phyloP scores from a whole-genome alignment of 2,113 vertebrate species.

The Sylvietta virens region DNA sequence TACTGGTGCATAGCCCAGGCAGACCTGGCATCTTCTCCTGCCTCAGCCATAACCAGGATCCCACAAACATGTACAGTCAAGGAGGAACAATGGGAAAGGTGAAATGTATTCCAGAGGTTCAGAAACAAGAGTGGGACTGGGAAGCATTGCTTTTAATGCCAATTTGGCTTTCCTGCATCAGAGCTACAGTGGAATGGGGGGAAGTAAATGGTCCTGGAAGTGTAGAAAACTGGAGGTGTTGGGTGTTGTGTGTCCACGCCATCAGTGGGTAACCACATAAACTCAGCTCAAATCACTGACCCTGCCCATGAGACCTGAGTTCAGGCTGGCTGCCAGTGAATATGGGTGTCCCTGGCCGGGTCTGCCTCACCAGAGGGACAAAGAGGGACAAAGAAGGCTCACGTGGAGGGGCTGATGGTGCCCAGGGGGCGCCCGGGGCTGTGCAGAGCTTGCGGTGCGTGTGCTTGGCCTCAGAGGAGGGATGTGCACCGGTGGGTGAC shows the following conservation, averaged over 20 bases:
- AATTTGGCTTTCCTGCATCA: not conserved
- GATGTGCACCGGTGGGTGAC: not conserved
- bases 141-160: not conserved
- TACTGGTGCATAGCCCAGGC: not conserved
- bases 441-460: accelerated
- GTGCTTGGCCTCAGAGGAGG: not conserved
- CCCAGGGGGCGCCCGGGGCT: not conserved
- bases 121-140: not conserved
- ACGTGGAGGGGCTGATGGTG: not conserved
- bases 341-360: too few relatives aligned
- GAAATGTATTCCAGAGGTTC: not conserved
- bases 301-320: not conserved
- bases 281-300: not conserved
- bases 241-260: not conserved
- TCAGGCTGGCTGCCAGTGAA: not conserved
- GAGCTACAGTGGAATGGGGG: accelerated
- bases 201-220: not conserved
- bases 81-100: slow-evolving; percentile 18
- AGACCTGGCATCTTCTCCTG: slow-evolving; percentile 43
- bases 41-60: slow-evolving; percentile 33
- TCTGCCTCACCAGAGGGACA: not conserved
- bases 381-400: not conserved
- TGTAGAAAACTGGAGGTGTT: not conserved
- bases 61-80: slow-evolving; percentile 47
- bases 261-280: not conserved